These are phyloP conservation scores for Acyrthosiphon pisum DNA, from an alignment of 1,140 invertebrate genomes.

Conservation along the genomic window DNA sequence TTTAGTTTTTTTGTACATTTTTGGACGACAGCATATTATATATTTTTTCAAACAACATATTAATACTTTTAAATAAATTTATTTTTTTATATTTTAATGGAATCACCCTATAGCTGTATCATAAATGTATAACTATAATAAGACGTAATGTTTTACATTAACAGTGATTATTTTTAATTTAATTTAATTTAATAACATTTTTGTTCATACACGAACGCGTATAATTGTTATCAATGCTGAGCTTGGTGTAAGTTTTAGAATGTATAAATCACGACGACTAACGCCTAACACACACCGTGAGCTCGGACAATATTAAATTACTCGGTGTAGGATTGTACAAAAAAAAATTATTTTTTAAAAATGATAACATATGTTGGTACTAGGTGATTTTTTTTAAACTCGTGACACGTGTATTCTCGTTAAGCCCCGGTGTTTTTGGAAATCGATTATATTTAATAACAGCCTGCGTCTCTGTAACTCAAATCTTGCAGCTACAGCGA, in stretches of 20 bases:
- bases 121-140: neutral
- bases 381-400: neutral
- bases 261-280: neutral
- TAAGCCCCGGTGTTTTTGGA: neutral
- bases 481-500: neutral
- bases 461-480: neutral
- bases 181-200: no score
- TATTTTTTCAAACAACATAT: neutral
- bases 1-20: neutral
- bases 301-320: neutral
- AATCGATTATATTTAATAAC: neutral
- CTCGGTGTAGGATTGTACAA: neutral
- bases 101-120: no score
- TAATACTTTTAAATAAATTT: neutral
- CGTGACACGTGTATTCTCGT: neutral
- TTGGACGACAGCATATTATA: neutral
- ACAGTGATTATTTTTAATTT: no score
- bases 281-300: neutral
- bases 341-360: constrained; percentile 3
- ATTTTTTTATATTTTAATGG: neutral
- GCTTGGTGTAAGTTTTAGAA: neutral
- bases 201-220: neutral
- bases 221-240: neutral
- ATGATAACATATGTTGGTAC: neutral
- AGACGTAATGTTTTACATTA: neutral